A percentile compares a stretch with the other conserved stretches of the same genome.
These are phyloP conservation scores for Desoria tigrina DNA, from an alignment of 2,888 invertebrate species.

Conservation along the genomic window DNA sequence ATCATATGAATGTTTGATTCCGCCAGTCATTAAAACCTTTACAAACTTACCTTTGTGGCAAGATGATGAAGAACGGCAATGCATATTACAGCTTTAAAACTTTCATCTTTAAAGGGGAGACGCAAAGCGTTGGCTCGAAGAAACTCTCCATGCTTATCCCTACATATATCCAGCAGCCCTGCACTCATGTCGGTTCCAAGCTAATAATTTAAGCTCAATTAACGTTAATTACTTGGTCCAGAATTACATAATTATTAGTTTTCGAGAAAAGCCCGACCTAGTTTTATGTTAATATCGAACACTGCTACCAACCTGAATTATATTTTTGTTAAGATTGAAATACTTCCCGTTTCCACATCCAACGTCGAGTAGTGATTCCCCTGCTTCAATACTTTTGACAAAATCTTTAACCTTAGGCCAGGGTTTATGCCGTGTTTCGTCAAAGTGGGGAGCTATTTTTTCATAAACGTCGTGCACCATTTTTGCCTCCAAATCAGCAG, in stretches of 20 bases:
- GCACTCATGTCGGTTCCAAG: slow-evolving; percentile 79
- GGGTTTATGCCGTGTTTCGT: slow-evolving; percentile 86
- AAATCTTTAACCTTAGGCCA: slow-evolving; percentile 91
- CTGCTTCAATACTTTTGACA: slow-evolving; percentile 66
- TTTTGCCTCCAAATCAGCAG: slow-evolving; percentile 68
- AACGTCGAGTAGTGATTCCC: slow-evolving; percentile 80
- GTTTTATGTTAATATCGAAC: background rate
- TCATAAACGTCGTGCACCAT: slow-evolving; percentile 91
- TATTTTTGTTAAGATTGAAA: slow-evolving; percentile 65
- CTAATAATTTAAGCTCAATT: slow-evolving; percentile 58
- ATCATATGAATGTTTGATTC: background rate
- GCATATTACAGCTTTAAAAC: slow-evolving; percentile 81
- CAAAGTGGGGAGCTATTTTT: slow-evolving; percentile 90
- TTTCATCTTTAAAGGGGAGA: slow-evolving; percentile 68
- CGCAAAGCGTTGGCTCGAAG: slow-evolving; percentile 75
- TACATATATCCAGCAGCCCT: slow-evolving; percentile 68
- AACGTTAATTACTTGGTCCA: slow-evolving; percentile 5
- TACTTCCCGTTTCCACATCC: slow-evolving; percentile 99
- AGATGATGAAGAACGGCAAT: slow-evolving; percentile 97
- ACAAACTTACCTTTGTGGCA: slow-evolving; percentile 67
- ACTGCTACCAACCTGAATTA: slow-evolving; percentile 64
- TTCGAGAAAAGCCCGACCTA: background rate
- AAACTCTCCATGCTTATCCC: slow-evolving; percentile 65
- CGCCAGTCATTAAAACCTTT: background rate
- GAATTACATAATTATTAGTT: background rate